Conservation (phyloP, 2,113 vertebrate genomes). For the Varanus komodoensis region DNA sequence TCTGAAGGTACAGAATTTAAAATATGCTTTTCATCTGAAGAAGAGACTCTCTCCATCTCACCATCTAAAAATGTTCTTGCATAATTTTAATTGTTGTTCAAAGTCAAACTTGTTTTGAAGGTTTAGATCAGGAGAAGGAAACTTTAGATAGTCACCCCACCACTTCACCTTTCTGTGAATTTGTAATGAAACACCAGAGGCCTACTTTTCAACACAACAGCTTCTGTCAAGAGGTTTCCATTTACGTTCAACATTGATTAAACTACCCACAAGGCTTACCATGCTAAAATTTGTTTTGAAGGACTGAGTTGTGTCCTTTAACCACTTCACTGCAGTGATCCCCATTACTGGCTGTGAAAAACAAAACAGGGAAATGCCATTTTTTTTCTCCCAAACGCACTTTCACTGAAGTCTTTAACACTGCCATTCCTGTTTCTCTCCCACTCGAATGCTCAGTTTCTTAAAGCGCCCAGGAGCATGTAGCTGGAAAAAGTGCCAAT, state of each 20-base stretch:
- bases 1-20: conserved; percentile 26
- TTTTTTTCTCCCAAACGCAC: background rate
- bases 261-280: conserved; percentile 47
- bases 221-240: conserved; percentile 67
- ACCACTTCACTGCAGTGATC: conserved; percentile 39
- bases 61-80: conserved; percentile 44
- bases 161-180: conserved; percentile 65
- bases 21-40: conserved; percentile 1
- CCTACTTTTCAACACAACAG: conserved; percentile 56
- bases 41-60: conserved; percentile 21
- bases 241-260: conserved; percentile 60
- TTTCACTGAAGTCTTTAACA: background rate
- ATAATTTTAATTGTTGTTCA: conserved; percentile 70
- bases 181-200: conserved; percentile 59
- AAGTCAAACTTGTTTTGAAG: conserved; percentile 58
- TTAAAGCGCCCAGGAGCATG: background rate
- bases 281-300: conserved; percentile 48
- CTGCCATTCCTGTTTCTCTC: no score
- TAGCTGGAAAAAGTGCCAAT: background rate
- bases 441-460: no score
- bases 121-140: conserved; percentile 21
- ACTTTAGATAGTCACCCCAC: conserved; percentile 43
- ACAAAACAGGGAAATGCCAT: conserved; percentile 1
- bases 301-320: conserved; percentile 44
- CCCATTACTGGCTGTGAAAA: conserved; percentile 21